phyloP scores from a whole-genome alignment of 2,113 vertebrate species.

The Hippolais icterina region DNA sequence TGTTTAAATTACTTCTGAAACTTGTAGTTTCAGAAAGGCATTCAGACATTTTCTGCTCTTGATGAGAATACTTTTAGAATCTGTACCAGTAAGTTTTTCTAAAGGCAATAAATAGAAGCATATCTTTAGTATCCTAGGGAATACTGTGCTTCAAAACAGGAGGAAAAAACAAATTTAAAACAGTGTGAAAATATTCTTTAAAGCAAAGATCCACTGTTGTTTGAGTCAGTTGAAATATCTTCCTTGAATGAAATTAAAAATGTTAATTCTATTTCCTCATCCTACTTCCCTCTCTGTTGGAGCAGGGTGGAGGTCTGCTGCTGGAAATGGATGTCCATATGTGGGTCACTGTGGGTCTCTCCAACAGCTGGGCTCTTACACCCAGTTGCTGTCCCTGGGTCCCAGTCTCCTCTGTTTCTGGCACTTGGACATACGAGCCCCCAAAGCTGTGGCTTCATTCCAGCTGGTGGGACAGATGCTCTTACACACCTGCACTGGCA shows the following conservation, averaged over 20 bases:
- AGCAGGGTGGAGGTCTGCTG: not conserved
- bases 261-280: not conserved
- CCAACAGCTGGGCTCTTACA: not conserved
- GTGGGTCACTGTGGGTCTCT: not conserved
- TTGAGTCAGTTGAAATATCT: not conserved
- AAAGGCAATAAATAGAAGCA: conserved; percentile 20
- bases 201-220: not conserved
- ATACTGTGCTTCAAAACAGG: not conserved
- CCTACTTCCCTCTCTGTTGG: not conserved
- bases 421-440: not conserved
- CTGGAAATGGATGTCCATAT: not conserved
- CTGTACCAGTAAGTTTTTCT: not conserved
- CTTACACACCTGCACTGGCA: not conserved
- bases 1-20: conserved; percentile 38
- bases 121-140: not conserved
- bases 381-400: not conserved
- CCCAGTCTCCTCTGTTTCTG: not conserved
- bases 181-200: not conserved
- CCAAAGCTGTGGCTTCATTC: not conserved
- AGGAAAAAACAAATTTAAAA: not conserved
- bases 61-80: not conserved
- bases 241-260: not conserved
- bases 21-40: conserved; percentile 4
- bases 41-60: conserved; percentile 8
- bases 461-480: not conserved